A percentile compares a stretch with the other conserved stretches of the same genome.
Evolutionary conservation across 2,113 vertebrate genomes (phyloP).

Genomic region (Lates calcarifer): DNA sequence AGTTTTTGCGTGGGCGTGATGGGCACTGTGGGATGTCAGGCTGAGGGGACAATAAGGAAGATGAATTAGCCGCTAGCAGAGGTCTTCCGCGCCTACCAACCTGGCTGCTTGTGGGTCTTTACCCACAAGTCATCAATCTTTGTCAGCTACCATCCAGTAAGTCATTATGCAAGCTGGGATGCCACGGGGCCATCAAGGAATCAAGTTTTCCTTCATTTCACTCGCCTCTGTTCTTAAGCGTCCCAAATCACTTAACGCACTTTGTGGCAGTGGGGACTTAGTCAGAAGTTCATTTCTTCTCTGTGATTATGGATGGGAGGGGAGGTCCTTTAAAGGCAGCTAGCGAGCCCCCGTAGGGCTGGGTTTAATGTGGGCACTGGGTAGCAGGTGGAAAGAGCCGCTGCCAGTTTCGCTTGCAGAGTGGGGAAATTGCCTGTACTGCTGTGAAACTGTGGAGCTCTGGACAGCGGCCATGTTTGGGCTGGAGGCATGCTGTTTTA

Average conservation of each 20-base stretch:
- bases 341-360: constrained; percentile 57
- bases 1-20: constrained; percentile 73
- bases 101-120: constrained; percentile 69
- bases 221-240: constrained; percentile 42
- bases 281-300: constrained; percentile 53
- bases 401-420: constrained; percentile 81
- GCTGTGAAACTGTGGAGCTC: constrained; percentile 74
- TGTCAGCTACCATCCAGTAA: constrained; percentile 81
- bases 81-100: constrained; percentile 75
- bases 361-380: constrained; percentile 64
- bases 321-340: constrained; percentile 42
- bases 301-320: constrained; percentile 50
- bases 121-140: constrained; percentile 84
- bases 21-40: constrained; percentile 67
- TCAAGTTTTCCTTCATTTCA: constrained; percentile 50
- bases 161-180: constrained; percentile 76
- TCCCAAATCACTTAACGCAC: constrained; percentile 55
- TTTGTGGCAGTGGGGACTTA: constrained; percentile 37
- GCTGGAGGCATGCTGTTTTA: constrained; percentile 76
- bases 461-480: constrained; percentile 81
- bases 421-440: constrained; percentile 75
- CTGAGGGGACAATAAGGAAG: constrained; percentile 80
- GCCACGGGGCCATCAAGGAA: constrained; percentile 48
- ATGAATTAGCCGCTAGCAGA: constrained; percentile 83
- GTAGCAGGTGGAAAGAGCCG: constrained; percentile 83